Conservation (phyloP, 2,888 invertebrate genomes). For the Syrphus vitripennis region DNA sequence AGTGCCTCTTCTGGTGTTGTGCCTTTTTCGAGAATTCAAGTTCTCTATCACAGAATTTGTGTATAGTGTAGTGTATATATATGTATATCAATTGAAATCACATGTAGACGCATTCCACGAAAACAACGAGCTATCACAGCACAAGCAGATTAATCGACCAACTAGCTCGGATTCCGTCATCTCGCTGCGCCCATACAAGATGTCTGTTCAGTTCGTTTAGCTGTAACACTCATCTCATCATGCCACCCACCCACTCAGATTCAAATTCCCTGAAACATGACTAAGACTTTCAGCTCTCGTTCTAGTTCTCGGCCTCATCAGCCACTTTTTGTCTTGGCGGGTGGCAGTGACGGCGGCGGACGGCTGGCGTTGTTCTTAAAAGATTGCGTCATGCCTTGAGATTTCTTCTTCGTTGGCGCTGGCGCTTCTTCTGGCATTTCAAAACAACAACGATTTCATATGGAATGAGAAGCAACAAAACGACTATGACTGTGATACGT, state of each 20-base stretch:
- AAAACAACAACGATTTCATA: not conserved
- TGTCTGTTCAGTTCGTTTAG: conserved; percentile 23
- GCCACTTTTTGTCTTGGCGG: not conserved
- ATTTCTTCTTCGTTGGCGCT: conserved; percentile 5
- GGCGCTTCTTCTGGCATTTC: conserved; percentile 24
- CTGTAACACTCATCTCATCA: not conserved
- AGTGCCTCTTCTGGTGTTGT: not conserved
- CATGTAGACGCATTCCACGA: conserved; percentile 53
- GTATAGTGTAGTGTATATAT: too few species aligned
- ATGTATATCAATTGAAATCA: conserved; percentile 16
- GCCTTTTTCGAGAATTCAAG: not conserved
- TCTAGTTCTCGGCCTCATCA: not conserved
- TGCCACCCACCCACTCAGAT: conserved; percentile 28
- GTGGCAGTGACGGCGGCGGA: too few species aligned
- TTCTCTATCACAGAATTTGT: not conserved
- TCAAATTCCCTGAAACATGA: conserved; percentile 41
- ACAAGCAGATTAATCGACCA: conserved; percentile 61
- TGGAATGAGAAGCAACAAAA: conserved; percentile 15
- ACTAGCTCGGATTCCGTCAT: conserved; percentile 57
- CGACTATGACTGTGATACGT: conserved; percentile 43
- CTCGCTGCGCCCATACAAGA: conserved; percentile 36
- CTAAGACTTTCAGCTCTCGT: conserved; percentile 37
- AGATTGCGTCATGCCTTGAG: conserved; percentile 61
- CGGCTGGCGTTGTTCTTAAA: conserved; percentile 38
- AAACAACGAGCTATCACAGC: conserved; percentile 58